These are phyloP conservation scores for Pangasianodon hypophthalmus DNA, from an alignment of 2,113 vertebrate genomes.

Conservation along the genomic window DNA sequence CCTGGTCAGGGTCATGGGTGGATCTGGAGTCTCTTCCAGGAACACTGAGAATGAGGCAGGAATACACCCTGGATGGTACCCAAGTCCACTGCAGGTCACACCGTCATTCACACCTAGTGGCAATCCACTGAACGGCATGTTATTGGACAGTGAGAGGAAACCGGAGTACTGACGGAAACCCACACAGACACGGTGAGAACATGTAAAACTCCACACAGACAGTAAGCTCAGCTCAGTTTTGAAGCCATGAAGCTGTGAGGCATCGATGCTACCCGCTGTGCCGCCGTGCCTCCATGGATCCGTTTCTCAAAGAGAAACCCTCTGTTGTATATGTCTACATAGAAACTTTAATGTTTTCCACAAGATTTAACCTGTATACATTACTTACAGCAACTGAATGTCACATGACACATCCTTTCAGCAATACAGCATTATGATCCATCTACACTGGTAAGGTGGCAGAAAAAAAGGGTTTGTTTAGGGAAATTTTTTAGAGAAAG, in stretches of 20 bases:
- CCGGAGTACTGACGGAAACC: background rate
- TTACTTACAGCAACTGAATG: background rate
- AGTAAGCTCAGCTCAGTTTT: background rate
- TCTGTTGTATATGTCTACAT: background rate
- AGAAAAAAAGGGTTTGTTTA: background rate
- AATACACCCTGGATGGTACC: background rate
- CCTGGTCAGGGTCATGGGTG: background rate
- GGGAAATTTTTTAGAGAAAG: background rate
- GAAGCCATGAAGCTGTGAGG: background rate
- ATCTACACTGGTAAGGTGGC: background rate
- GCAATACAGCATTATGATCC: background rate
- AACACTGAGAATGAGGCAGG: background rate
- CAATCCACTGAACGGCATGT: background rate
- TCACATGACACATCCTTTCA: conserved; percentile 7
- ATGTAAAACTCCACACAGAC: background rate
- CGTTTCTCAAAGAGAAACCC: background rate
- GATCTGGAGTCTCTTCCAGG: background rate
- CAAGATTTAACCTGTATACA: background rate
- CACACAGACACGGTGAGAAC: background rate
- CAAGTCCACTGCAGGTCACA: background rate
- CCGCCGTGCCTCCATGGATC: background rate
- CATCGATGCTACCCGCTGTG: background rate
- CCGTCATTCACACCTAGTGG: background rate
- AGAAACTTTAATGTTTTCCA: background rate
- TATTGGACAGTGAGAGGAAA: background rate